Evolutionary conservation across 2,797 vertebrate genomes (phyloP).

Genomic region (Mallotus villosus): DNA sequence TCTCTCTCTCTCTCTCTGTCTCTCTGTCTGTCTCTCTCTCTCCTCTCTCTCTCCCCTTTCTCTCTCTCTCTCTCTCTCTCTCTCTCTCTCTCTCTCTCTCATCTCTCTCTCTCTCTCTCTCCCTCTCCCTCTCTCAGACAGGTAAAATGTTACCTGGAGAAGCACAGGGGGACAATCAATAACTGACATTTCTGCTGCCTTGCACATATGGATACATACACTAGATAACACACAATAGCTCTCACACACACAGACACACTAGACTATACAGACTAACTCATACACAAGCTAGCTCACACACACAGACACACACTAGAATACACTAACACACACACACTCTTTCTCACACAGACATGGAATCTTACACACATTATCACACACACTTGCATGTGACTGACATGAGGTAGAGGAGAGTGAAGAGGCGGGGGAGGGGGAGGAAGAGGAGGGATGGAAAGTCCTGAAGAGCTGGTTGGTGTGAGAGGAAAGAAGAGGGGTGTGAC

Average conservation of each 20-base stretch:
- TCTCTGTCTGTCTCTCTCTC: too few species aligned
- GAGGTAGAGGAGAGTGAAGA: slow-evolving; percentile 31
- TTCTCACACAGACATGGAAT: background rate
- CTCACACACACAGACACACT: background rate
- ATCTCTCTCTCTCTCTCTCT: too few species aligned
- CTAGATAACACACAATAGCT: background rate
- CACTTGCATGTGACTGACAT: slow-evolving; percentile 24
- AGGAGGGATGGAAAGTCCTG: too few species aligned
- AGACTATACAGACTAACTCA: background rate
- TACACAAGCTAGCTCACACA: background rate
- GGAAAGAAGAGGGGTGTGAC: background rate
- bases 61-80: too few species aligned
- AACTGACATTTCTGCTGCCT: background rate
- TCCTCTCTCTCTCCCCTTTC: background rate
- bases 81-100: too few species aligned
- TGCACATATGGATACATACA: background rate
- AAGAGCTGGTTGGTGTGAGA: background rate
- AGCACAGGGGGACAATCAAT: background rate
- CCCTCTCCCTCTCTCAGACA: background rate
- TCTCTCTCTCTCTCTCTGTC: too few species aligned
- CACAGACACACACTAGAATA: slow-evolving; percentile 1
- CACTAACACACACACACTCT: background rate
- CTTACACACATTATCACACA: background rate
- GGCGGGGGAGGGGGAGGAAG: background rate
- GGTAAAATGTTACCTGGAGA: background rate